Conservation (phyloP, 2,113 vertebrate genomes). For the Odontesthes bonariensis region DNA sequence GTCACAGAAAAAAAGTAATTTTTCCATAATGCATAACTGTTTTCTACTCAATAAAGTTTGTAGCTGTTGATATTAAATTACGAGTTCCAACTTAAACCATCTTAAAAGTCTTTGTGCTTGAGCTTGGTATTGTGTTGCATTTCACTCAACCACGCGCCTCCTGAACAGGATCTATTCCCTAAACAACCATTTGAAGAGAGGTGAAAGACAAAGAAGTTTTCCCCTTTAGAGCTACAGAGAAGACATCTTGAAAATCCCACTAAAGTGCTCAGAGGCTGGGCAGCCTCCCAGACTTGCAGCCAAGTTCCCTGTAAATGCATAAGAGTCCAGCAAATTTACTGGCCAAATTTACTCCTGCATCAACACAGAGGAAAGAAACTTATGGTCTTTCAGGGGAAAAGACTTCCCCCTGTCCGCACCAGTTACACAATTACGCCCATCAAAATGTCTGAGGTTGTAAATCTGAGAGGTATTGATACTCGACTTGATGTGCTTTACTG, state of each 20-base stretch:
- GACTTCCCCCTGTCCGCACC: conserved; percentile 55
- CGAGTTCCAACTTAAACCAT: background rate
- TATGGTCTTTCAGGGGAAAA: conserved; percentile 38
- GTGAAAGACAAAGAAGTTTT: conserved; percentile 15
- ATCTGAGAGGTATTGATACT: conserved; percentile 56
- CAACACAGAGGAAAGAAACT: conserved; percentile 58
- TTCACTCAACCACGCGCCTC: background rate
- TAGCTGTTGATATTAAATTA: background rate
- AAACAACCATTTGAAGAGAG: background rate
- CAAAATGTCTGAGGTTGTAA: conserved; percentile 43
- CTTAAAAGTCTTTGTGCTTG: background rate
- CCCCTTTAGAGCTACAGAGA: conserved; percentile 29
- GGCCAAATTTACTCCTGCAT: conserved; percentile 52
- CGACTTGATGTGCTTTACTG: conserved; percentile 41
- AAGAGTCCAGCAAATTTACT: conserved; percentile 56
- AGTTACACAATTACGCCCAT: conserved; percentile 62
- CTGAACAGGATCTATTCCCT: background rate
- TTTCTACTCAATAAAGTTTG: background rate
- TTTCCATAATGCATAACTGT: too few relatives aligned
- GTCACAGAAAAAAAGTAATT: too few relatives aligned
- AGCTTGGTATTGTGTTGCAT: background rate
- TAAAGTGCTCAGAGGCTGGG: conserved; percentile 29
- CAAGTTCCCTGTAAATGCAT: conserved; percentile 38
- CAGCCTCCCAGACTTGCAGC: conserved; percentile 35
- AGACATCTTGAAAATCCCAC: conserved; percentile 47